A percentile compares a stretch with the other conserved stretches of the same genome.
These are phyloP conservation scores for Acronicta alni DNA, from an alignment of 2,888 invertebrate genomes.

Conservation along the genomic window DNA sequence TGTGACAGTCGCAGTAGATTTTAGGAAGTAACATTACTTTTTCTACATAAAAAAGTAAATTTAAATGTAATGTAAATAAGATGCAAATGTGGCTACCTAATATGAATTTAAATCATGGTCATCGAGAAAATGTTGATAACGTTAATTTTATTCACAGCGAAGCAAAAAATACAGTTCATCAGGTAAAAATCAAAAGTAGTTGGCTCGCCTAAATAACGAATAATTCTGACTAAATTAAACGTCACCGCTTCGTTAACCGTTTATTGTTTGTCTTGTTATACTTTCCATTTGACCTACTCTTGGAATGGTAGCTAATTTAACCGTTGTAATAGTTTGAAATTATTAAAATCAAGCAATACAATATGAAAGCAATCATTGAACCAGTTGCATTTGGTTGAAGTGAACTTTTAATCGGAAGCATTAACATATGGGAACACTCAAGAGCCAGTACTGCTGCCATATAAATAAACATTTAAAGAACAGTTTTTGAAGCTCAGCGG, in stretches of 20 bases:
- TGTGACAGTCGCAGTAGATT: too few species aligned
- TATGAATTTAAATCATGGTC: background rate
- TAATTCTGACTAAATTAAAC: slow-evolving; percentile 24
- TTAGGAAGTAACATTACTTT: too few species aligned
- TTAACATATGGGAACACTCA: slow-evolving; percentile 20
- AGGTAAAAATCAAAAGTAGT: slow-evolving; percentile 2
- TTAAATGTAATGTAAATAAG: background rate
- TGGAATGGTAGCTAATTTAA: slow-evolving; percentile 44
- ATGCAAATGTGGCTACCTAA: background rate
- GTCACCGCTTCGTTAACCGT: slow-evolving; percentile 37
- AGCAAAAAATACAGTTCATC: background rate
- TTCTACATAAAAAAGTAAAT: too few species aligned
- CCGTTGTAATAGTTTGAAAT: slow-evolving; percentile 22
- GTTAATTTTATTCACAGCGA: background rate
- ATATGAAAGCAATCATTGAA: slow-evolving; percentile 23
- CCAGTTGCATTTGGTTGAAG: slow-evolving; percentile 30
- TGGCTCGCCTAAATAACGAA: background rate
- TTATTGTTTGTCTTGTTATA: slow-evolving; percentile 36
- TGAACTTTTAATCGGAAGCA: slow-evolving; percentile 35
- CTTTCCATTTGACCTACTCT: slow-evolving; percentile 60
- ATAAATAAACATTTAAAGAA: slow-evolving; percentile 59
- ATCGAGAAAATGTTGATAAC: too few species aligned
- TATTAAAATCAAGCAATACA: slow-evolving; percentile 11
- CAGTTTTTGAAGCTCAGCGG: slow-evolving; percentile 63
- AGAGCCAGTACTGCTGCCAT: slow-evolving; percentile 32